Evolutionary conservation across 2,797 vertebrate species (phyloP).

Genomic region (Dendrocincla fuliginosa): DNA sequence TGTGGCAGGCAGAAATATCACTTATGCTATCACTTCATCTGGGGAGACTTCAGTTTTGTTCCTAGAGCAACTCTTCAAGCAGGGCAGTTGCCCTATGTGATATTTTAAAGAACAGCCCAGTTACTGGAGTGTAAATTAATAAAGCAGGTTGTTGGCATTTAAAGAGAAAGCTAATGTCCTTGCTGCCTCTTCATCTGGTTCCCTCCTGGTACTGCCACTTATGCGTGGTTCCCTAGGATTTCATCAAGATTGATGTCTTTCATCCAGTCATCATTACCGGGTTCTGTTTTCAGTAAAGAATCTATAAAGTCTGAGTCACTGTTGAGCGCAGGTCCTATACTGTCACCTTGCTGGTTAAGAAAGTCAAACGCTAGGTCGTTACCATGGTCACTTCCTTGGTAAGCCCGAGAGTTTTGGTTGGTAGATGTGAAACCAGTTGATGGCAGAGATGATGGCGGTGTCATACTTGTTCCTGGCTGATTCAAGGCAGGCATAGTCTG

Average conservation of each 20-base stretch:
- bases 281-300: slow-evolving; percentile 94
- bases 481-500: slow-evolving; percentile 81
- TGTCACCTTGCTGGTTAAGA: slow-evolving; percentile 88
- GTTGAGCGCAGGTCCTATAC: slow-evolving; percentile 90
- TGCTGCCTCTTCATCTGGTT: slow-evolving; percentile 17
- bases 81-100: not conserved
- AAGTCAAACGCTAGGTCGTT: slow-evolving; percentile 92
- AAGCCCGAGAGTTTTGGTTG: slow-evolving; percentile 77
- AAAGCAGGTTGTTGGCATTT: slow-evolving; percentile 38
- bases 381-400: slow-evolving; percentile 82
- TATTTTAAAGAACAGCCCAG: slow-evolving; percentile 1
- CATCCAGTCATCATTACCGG: slow-evolving; percentile 98
- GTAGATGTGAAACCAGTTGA: slow-evolving; percentile 80
- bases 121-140: slow-evolving; percentile 33
- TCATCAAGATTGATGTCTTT: slow-evolving; percentile 98
- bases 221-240: slow-evolving; percentile 92
- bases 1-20: not conserved
- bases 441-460: slow-evolving; percentile 81
- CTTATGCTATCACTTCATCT: not conserved
- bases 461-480: slow-evolving; percentile 78
- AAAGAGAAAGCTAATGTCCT: slow-evolving; percentile 27
- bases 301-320: slow-evolving; percentile 97
- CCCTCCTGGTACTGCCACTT: slow-evolving; percentile 50
- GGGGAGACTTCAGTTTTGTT: slow-evolving; percentile 32
- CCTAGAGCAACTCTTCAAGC: slow-evolving; percentile 31